A percentile compares a stretch with the other conserved stretches of the same genome.
phyloP scores from a whole-genome alignment of 2,888 invertebrate species.

The Tridacna crocea region DNA sequence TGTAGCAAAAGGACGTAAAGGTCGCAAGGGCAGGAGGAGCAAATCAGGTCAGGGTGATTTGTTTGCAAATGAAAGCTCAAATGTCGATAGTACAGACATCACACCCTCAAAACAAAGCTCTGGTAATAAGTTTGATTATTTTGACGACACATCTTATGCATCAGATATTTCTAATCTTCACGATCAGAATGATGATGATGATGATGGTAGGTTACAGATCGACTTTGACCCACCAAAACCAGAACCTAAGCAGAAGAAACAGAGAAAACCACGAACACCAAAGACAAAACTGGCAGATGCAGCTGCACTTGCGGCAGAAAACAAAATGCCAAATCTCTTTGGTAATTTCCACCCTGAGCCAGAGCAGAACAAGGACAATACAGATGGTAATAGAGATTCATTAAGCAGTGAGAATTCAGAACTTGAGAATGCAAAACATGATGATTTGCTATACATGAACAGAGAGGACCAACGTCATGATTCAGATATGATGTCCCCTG shows the following conservation, averaged over 20 bases:
- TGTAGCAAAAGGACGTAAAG: conserved; percentile 42
- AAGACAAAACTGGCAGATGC: conserved; percentile 55
- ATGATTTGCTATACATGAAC: conserved; percentile 59
- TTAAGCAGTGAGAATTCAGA: conserved; percentile 60
- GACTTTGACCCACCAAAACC: conserved; percentile 63
- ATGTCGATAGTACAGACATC: neutral
- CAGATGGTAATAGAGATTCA: conserved; percentile 57
- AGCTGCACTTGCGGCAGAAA: conserved; percentile 56
- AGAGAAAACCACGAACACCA: conserved; percentile 51
- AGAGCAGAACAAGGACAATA: conserved; percentile 49
- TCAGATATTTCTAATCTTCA: conserved; percentile 50
- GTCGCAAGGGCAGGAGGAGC: conserved; percentile 48
- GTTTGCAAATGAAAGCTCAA: conserved; percentile 34
- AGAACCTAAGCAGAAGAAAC: conserved; percentile 53
- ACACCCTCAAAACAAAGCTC: conserved; percentile 7
- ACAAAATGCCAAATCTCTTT: conserved; percentile 55
- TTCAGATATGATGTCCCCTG: conserved; percentile 64
- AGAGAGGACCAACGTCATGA: conserved; percentile 62
- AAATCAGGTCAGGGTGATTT: conserved; percentile 52
- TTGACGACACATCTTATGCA: conserved; percentile 43
- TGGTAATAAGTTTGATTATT: conserved; percentile 37
- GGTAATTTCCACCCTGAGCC: conserved; percentile 36
- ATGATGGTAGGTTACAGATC: conserved; percentile 63
- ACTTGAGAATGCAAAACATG: conserved; percentile 56
- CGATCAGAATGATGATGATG: conserved; percentile 62